phyloP scores from a whole-genome alignment of 2,113 vertebrate genomes.

The Oceanodroma tethys region DNA sequence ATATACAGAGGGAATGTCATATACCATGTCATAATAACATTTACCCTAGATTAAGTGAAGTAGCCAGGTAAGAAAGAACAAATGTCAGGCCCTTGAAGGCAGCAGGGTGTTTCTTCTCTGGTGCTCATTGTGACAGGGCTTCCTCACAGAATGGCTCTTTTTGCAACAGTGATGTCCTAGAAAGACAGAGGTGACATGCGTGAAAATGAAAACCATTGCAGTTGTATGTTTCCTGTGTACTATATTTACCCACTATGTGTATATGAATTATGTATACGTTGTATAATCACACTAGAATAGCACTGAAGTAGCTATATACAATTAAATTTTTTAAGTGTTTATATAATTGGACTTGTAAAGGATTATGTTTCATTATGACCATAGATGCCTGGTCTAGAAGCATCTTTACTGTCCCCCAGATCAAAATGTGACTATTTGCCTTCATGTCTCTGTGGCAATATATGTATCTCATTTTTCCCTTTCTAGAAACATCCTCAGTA shows the following conservation, averaged over 20 bases:
- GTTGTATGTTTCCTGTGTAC: background rate
- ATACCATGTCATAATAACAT: background rate
- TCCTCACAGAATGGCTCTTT: background rate
- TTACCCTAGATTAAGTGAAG: background rate
- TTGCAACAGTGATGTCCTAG: background rate
- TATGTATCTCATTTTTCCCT: background rate
- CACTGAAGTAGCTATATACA: background rate
- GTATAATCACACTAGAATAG: background rate
- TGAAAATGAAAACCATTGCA: background rate
- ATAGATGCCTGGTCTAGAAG: background rate
- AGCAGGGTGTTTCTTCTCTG: background rate
- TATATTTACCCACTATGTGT: background rate
- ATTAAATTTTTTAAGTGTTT: background rate
- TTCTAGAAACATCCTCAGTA: background rate
- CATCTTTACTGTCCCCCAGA: background rate
- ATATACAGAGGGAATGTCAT: background rate
- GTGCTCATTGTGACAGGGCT: accelerated
- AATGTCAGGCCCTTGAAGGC: background rate
- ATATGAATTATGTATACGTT: background rate
- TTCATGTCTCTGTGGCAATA: background rate
- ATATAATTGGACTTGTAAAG: background rate
- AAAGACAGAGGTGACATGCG: accelerated
- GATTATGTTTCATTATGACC: background rate
- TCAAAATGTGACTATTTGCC: background rate
- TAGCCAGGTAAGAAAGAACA: background rate